phyloP scores from a whole-genome alignment of 2,888 invertebrate species.

The Tipula helvola region DNA sequence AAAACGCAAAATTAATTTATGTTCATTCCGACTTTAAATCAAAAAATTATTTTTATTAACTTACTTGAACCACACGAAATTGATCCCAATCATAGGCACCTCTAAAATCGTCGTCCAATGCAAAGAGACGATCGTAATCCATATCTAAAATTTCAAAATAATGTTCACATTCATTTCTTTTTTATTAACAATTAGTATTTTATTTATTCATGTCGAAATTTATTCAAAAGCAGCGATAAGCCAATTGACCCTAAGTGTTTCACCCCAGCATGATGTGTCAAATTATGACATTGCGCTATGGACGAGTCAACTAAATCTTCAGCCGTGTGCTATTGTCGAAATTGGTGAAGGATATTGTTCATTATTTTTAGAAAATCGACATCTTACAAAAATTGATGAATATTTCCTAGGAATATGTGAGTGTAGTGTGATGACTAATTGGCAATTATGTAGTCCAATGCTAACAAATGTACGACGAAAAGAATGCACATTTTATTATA shows the following conservation, averaged over 20 bases:
- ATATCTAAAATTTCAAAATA: background rate
- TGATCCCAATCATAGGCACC: background rate
- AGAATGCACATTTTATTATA: constrained; percentile 29
- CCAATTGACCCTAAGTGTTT: background rate
- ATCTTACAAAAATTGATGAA: constrained; percentile 21
- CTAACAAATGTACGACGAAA: constrained; percentile 24
- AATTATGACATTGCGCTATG: constrained; percentile 31
- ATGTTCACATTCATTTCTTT: constrained; percentile 1
- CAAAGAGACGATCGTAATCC: constrained; percentile 8
- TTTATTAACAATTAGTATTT: background rate
- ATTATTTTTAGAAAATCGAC: constrained; percentile 16
- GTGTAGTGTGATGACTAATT: constrained; percentile 28
- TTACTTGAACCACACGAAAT: background rate
- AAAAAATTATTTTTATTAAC: background rate
- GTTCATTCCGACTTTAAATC: background rate
- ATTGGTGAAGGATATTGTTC: constrained; percentile 37
- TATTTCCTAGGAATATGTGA: constrained; percentile 37
- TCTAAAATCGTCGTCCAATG: background rate
- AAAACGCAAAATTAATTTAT: background rate
- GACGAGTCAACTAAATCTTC: constrained; percentile 32
- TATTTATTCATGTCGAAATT: background rate
- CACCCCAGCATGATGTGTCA: background rate
- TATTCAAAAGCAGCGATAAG: background rate
- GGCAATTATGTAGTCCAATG: constrained; percentile 32
- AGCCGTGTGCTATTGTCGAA: constrained; percentile 37